phyloP scores from a whole-genome alignment of 2,888 invertebrate species.

The Drosophila vallismaia region DNA sequence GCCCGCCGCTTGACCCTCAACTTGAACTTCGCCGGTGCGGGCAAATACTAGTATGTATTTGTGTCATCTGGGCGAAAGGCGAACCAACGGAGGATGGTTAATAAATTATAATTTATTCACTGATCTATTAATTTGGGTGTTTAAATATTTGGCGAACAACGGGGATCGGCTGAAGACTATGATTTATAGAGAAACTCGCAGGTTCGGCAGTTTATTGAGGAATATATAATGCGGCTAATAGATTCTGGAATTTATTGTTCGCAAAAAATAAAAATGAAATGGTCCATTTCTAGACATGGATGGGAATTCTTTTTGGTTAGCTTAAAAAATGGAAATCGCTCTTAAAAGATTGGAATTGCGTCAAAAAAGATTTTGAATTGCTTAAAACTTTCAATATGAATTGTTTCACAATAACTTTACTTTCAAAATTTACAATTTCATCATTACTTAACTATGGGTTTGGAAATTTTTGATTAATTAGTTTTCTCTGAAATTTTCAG shows the following conservation, averaged over 20 bases:
- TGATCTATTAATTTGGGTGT: constrained; percentile 29
- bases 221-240: constrained; percentile 13
- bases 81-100: not conserved
- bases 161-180: constrained; percentile 2
- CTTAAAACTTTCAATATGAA: not conserved
- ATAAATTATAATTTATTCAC: constrained; percentile 24
- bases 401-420: no score
- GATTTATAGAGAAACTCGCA: constrained; percentile 16
- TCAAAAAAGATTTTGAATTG: not conserved
- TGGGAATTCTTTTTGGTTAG: not conserved
- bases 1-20: constrained; percentile 62
- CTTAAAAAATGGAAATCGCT: not conserved
- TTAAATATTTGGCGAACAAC: constrained; percentile 19
- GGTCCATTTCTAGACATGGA: not conserved
- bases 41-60: constrained; percentile 37
- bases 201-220: constrained; percentile 4
- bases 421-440: no score
- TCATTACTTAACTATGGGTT: no score
- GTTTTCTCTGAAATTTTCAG: no score
- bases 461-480: no score
- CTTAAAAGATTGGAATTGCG: not conserved
- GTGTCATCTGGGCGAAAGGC: constrained; percentile 38
- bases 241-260: constrained; percentile 13
- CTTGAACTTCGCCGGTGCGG: constrained; percentile 60
- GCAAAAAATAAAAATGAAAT: constrained; percentile 1